These are phyloP conservation scores for Equus quagga DNA, from an alignment of 2,113 vertebrate species.

Conservation along the genomic window DNA sequence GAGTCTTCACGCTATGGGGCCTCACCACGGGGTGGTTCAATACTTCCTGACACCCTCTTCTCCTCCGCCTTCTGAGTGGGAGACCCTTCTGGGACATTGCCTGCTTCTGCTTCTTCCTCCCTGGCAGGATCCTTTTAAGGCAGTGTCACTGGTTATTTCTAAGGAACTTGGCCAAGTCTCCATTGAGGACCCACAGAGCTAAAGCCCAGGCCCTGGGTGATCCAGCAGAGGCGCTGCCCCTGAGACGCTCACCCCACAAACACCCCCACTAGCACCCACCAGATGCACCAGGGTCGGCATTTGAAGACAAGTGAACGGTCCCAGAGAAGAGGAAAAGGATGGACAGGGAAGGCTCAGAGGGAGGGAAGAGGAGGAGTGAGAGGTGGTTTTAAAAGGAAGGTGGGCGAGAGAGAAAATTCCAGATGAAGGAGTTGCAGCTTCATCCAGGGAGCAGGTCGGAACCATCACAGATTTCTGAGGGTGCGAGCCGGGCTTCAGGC, in stretches of 20 bases:
- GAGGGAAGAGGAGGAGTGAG: neutral
- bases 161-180: neutral
- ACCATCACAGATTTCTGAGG: neutral
- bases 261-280: neutral
- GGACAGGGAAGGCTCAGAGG: neutral
- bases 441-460: neutral
- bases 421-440: neutral
- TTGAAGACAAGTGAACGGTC: neutral
- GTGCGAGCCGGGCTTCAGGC: neutral
- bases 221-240: neutral
- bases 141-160: neutral
- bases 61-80: neutral
- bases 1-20: neutral
- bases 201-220: neutral
- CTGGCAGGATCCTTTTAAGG: neutral
- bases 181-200: neutral
- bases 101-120: neutral
- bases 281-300: neutral
- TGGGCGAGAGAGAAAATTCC: neutral
- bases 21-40: neutral
- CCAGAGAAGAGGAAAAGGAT: neutral
- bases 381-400: neutral
- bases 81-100: neutral
- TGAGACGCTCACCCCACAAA: neutral
- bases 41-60: neutral